Evolutionary conservation across 2,888 invertebrate genomes (phyloP), one percentile per base, ranked within the genome.

Genomic region (Patella depressa): DNA sequence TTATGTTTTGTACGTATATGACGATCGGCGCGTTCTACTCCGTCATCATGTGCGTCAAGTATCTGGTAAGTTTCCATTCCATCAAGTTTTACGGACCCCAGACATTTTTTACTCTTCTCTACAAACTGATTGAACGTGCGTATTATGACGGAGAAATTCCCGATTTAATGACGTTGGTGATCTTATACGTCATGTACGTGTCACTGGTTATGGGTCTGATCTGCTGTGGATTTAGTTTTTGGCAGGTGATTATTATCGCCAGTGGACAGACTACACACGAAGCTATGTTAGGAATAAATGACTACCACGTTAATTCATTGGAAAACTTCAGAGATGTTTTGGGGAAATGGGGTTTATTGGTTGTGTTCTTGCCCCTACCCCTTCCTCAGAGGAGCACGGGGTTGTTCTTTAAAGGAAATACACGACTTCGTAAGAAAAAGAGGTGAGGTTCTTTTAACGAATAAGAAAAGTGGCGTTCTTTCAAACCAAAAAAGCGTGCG

Each of bases 1-100:
- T 84, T 29, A 81, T 84, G 81, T 85, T 81, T 76, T 85, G 84
- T 73, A 78, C 84, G 59, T 84, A 84, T 74, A 82, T 83, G 82
- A 76, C 82, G 54, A 3, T 83, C 2, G 82, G 83, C 3, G 78
- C 83, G n/a, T 74, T 82, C 70, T 85, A 83, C 74, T 78, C 78
- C 24, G 78, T 82, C 74, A 55, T 83, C 29, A 53, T 81, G n/a
- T 72, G 78, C 4, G 82, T 78, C 12, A 76, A 73, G 71, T 82
- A 82, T 73, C 17, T 81, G 0, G 74, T 73, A 34, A 70, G 69
- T 12, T 53, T 79, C 29, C 82, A 76, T 75, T 55, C 72, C 3
- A 76, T 82, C 3, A 54, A 76, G 45, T 84, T 83, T 73, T 75
- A 79, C 34, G 83, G 83, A 45, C 83, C 84, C 0, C 84, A 84